Base-by-base conservation (phyloP, 1,140 invertebrate species). In the Leptinotarsa undecemlineata region DNA sequence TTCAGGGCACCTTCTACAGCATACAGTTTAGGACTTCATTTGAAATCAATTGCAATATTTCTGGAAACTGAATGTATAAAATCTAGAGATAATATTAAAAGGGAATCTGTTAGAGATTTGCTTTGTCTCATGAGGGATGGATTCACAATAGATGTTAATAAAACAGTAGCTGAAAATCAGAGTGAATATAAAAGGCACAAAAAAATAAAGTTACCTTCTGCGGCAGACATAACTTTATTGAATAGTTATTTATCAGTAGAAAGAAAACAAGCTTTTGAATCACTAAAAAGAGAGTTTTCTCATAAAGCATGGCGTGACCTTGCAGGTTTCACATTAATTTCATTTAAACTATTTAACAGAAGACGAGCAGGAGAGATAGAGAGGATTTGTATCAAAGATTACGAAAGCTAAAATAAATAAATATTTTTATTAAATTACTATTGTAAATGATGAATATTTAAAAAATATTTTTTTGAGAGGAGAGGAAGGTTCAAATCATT, bases 11-110 rank as follows among this genome's bases (percentile, higher is more conserved):
- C 51, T 17, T 57, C 51, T 57, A 57, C 51, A n/a, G 14, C 51
- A 57, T 57, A 57, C 51, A 57, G n/a, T 57, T 57, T 17, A n/a
- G 51, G 51, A 57, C 51, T 57, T 17, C 51, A 57, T 57, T n/a
- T 57, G 51, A 57, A 57, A n/a, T 57, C 51, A 57, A 57, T 57
- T n/a, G n/a, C 51, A 57, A 17, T 57, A 57, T n/a, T 57, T n/a
- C n/a, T 57, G 51, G 15, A 57, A 57, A 57, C 14, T 57, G 51
- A 57, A n/a, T 57, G 51, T n/a, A 57, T 57, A 15, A 57, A 57
- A 57, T 15, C 51, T n/a, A 15, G n/a, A n/a, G 51, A 57, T 57
- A 57, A 57, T 57, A n/a, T 57, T 15, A 57, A n/a, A n/a, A 57
- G 51, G n/a, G 51, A 57, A 57, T 57, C 51, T 17, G 51, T n/a